Base-by-base conservation (phyloP, 1,140 invertebrate genomes). In the Ericerus pela region DNA sequence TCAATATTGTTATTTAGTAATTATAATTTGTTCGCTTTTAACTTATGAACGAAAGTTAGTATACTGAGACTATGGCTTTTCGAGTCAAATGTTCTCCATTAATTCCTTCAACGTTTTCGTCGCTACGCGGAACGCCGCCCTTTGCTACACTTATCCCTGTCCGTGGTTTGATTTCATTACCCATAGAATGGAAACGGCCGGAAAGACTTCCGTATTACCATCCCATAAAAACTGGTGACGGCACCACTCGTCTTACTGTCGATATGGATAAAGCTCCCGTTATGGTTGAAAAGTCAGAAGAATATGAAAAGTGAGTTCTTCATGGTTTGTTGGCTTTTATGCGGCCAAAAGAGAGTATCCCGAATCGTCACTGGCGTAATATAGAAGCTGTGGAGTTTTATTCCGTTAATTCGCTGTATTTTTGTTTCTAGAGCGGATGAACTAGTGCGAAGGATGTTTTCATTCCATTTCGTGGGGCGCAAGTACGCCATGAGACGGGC, bases 151-250 rank as follows among this genome's bases (percentile, higher is more conserved):
- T n/a, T n/a, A n/a, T n/a, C n/a, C n/a, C n/a, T n/a, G n/a, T n/a
- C n/a, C n/a, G n/a, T n/a, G n/a, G n/a, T n/a, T n/a, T n/a, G n/a
- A n/a, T n/a, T n/a, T n/a, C n/a, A 30, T 57, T 63, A 27, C 61
- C 58, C 0, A 78, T 81, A 28, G 76, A 77, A 72, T 81, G 79
- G 79, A 66, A 74, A 11, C 67, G 73, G 28, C 79, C 79, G 1
- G 70, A 72, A 57, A 76, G 76, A 66, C 69, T 78, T 52, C 63
- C 73, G 0, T 73, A 69, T 55, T 67, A 65, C 41, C 67, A 73
- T 56, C 72, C 76, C 1, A 65, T 70, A 59, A 76, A 75, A 63
- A 76, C 72, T 55, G 79, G 80, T 5, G 80, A 82, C 66, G 61
- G 73, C 5, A 65, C 66, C 37, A 58, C 73, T 30, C 47, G 74